These are phyloP conservation scores for Falco berigora DNA, from an alignment of 2,797 vertebrate genomes.

Conservation along the genomic window DNA sequence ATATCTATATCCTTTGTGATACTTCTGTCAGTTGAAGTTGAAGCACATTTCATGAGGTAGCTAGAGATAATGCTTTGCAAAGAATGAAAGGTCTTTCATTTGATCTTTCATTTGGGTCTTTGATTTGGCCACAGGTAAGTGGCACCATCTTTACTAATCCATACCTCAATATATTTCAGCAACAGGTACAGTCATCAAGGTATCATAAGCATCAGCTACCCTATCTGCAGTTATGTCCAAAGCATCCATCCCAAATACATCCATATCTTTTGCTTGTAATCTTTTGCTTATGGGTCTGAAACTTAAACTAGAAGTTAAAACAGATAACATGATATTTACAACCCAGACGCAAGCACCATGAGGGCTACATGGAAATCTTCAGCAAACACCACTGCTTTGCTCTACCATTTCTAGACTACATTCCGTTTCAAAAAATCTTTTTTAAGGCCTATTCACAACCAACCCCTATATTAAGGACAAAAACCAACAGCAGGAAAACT, in stretches of 20 bases:
- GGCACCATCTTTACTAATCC: background rate
- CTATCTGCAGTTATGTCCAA: background rate
- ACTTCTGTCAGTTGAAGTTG: background rate
- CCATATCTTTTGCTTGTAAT: background rate
- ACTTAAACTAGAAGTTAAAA: background rate
- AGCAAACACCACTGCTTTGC: background rate
- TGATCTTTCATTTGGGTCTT: too few species aligned
- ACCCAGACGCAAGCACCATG: background rate
- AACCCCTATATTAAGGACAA: background rate
- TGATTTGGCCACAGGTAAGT: background rate
- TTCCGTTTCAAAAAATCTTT: background rate
- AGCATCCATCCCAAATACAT: background rate
- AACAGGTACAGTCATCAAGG: background rate
- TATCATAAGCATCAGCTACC: background rate
- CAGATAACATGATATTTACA: background rate
- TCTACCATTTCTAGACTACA: background rate
- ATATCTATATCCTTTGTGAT: background rate
- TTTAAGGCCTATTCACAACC: background rate
- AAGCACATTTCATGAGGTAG: background rate
- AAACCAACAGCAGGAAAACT: background rate
- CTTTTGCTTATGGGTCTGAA: background rate
- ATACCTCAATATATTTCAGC: background rate
- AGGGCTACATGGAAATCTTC: background rate
- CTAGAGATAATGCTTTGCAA: background rate
- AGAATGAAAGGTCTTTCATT: background rate